Percentiles rank a stretch among this genome's conserved stretches.
These are phyloP conservation scores for Cranoglanis bouderius DNA, from an alignment of 2,113 vertebrate genomes.

Conservation along the genomic window DNA sequence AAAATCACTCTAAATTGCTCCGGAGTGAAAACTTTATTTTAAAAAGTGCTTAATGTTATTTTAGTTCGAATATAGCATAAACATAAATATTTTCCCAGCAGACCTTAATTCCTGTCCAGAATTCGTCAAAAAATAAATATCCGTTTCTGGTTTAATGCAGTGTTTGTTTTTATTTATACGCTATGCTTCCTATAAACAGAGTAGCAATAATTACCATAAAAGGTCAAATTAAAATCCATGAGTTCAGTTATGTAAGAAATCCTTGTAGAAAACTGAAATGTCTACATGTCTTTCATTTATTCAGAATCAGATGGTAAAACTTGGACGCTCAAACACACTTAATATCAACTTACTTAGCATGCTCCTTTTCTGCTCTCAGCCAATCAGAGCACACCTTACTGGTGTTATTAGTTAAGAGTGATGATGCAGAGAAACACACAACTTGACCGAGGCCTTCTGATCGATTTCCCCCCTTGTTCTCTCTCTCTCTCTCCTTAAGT, in stretches of 20 bases:
- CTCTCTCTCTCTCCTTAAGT: conserved; percentile 42
- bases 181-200: no score
- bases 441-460: not conserved
- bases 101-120: not conserved
- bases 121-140: no score
- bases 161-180: no score
- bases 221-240: no score
- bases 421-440: not conserved
- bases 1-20: not conserved
- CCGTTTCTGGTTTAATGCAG: no score
- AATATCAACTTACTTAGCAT: not conserved
- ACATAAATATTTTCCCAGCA: not conserved
- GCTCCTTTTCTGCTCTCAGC: not conserved
- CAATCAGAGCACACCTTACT: not conserved
- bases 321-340: not conserved
- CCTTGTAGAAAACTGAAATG: not conserved
- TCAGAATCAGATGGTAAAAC: not conserved
- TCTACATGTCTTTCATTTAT: not conserved
- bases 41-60: not conserved
- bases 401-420: not conserved
- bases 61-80: no score
- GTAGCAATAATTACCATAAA: no score
- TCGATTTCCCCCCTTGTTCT: not conserved
- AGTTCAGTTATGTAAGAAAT: no score
- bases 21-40: not conserved